These are phyloP conservation scores for Malurus cyaneus DNA, from an alignment of 2,113 vertebrate genomes.

Conservation along the genomic window DNA sequence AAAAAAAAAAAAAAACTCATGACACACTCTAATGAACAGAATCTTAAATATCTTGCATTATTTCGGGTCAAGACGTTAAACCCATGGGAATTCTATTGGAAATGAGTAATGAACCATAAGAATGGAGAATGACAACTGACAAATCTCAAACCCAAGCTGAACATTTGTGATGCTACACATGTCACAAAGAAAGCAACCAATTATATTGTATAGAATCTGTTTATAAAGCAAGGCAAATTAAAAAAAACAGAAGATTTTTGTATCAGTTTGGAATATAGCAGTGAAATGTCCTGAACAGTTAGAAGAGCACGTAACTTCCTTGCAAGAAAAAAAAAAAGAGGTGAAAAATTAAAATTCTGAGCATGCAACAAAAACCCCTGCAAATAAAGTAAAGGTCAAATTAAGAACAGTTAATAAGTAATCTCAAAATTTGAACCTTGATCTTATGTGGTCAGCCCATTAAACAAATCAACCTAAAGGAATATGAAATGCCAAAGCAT, in stretches of 20 bases:
- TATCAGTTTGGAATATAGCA: neutral
- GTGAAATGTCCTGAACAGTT: neutral
- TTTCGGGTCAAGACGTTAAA: neutral
- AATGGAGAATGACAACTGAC: slow-evolving; percentile 61
- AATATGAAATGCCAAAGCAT: neutral
- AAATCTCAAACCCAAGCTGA: slow-evolving; percentile 37
- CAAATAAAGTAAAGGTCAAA: slow-evolving; percentile 30
- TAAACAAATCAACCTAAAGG: neutral
- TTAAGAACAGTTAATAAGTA: slow-evolving; percentile 61
- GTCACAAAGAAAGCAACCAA: neutral
- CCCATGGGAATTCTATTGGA: neutral
- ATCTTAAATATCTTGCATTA: neutral
- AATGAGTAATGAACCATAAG: neutral
- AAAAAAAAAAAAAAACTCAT: neutral
- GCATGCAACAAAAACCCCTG: neutral
- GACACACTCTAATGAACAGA: neutral
- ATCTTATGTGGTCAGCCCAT: neutral
- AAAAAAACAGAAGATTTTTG: neutral
- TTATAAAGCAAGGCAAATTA: neutral
- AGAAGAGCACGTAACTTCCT: neutral
- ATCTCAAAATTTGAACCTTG: slow-evolving; percentile 31
- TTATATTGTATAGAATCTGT: neutral
- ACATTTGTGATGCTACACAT: neutral
- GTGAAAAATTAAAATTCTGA: neutral
- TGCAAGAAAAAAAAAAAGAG: neutral